A percentile compares a stretch with the other conserved stretches of the same genome.
These are phyloP conservation scores for Steinernema carpocapsae DNA, from an alignment of 2,888 invertebrate genomes.

Conservation along the genomic window DNA sequence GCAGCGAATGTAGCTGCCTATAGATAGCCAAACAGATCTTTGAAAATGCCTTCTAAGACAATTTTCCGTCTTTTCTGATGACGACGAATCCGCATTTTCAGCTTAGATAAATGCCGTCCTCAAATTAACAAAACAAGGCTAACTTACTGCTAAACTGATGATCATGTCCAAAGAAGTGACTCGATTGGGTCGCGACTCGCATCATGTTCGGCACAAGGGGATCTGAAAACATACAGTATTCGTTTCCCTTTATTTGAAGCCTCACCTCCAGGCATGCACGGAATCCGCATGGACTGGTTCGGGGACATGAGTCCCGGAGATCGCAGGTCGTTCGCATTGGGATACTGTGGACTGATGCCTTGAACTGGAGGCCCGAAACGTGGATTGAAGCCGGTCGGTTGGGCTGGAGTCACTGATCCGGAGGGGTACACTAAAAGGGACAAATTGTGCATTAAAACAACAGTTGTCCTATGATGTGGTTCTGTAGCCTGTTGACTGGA, in stretches of 20 bases:
- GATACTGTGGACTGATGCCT: conserved; percentile 17
- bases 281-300: background rate
- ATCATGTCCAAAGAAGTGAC: conserved; percentile 27
- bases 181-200: conserved; percentile 1
- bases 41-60: background rate
- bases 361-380: conserved; percentile 18
- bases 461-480: too few species aligned
- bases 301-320: conserved; percentile 29
- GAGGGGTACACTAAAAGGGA: conserved; percentile 24
- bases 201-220: conserved; percentile 18
- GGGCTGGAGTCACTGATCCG: conserved; percentile 3
- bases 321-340: conserved; percentile 14
- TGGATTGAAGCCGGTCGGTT: background rate
- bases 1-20: too few species aligned
- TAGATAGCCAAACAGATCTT: background rate
- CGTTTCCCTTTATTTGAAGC: background rate
- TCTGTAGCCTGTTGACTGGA: too few species aligned
- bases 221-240: background rate
- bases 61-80: background rate
- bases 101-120: too few species aligned
- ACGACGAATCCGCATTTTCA: too few species aligned
- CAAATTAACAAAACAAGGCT: too few species aligned
- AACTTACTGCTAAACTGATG: conserved; percentile 1
- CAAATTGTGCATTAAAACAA: background rate
- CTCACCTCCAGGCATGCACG: background rate